Percentiles rank a stretch among this genome's conserved stretches.
phyloP scores from a whole-genome alignment of 2,888 invertebrate species.

The Catocala fraxini region DNA sequence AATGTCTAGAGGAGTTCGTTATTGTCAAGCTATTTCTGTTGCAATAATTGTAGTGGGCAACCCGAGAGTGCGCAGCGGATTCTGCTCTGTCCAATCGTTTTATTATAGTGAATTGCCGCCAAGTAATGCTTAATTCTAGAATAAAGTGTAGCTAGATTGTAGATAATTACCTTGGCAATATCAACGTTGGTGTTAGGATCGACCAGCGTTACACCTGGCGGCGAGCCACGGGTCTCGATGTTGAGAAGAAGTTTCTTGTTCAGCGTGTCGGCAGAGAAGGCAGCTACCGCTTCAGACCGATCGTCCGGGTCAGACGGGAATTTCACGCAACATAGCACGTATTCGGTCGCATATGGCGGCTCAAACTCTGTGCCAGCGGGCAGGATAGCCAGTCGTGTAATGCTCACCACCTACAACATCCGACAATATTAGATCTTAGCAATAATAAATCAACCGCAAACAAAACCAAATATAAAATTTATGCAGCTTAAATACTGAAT shows the following conservation, averaged over 20 bases:
- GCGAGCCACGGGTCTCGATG: constrained; percentile 91
- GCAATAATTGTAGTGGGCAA: too few relatives aligned
- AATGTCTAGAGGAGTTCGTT: too few relatives aligned
- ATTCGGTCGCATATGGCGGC: constrained; percentile 95
- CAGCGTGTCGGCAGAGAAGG: constrained; percentile 89
- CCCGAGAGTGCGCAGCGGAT: too few relatives aligned
- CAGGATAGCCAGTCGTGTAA: constrained; percentile 93
- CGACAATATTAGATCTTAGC: constrained; percentile 6
- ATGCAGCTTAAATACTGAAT: too few relatives aligned
- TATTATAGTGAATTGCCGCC: neutral
- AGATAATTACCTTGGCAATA: constrained; percentile 79
- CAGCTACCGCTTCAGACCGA: constrained; percentile 91
- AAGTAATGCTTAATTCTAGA: too few relatives aligned
- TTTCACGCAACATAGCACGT: constrained; percentile 93
- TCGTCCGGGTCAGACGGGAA: constrained; percentile 96
- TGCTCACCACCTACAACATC: constrained; percentile 83
- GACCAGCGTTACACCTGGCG: constrained; percentile 86
- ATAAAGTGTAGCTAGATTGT: too few relatives aligned
- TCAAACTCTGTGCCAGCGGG: constrained; percentile 91
- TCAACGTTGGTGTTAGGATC: constrained; percentile 83
- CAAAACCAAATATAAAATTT: neutral
- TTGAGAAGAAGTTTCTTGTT: constrained; percentile 94
- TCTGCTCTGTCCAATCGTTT: neutral
- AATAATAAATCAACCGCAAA: constrained; percentile 1
- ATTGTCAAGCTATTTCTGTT: too few relatives aligned